These are phyloP conservation scores for Fopius arisanus DNA, from an alignment of 1,140 invertebrate genomes.

Conservation along the genomic window DNA sequence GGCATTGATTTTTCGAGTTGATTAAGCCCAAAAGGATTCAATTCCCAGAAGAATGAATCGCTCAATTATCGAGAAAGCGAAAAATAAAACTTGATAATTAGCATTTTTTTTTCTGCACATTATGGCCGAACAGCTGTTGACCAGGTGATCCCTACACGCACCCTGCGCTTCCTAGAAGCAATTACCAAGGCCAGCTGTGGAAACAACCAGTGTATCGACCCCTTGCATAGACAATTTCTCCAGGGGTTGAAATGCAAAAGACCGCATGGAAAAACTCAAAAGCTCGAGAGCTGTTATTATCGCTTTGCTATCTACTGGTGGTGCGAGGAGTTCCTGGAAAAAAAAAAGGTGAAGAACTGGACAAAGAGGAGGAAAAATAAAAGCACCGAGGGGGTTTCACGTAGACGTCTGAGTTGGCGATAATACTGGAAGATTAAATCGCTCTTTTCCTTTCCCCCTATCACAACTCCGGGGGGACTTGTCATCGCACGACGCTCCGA, in stretches of 20 bases:
- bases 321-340: neutral
- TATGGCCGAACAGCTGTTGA: constrained; percentile 47
- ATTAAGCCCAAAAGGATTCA: neutral
- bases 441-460: neutral
- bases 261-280: neutral
- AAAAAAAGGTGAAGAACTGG: neutral
- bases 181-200: constrained; percentile 23
- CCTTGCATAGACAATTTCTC: neutral
- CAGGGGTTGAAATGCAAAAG: neutral
- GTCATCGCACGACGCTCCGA: neutral
- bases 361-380: neutral
- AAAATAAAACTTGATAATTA: neutral
- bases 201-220: neutral
- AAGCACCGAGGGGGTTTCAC: neutral
- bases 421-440: constrained; percentile 25
- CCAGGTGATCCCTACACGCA: constrained; percentile 46
- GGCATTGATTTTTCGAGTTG: neutral
- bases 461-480: neutral
- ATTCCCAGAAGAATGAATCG: neutral
- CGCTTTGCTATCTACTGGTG: constrained; percentile 8
- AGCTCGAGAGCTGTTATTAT: constrained; percentile 11
- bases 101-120: neutral
- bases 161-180: constrained; percentile 24
- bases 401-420: constrained; percentile 17
- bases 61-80: neutral